Conservation (phyloP, 2,797 vertebrate species). For the Cyprinella venusta region DNA sequence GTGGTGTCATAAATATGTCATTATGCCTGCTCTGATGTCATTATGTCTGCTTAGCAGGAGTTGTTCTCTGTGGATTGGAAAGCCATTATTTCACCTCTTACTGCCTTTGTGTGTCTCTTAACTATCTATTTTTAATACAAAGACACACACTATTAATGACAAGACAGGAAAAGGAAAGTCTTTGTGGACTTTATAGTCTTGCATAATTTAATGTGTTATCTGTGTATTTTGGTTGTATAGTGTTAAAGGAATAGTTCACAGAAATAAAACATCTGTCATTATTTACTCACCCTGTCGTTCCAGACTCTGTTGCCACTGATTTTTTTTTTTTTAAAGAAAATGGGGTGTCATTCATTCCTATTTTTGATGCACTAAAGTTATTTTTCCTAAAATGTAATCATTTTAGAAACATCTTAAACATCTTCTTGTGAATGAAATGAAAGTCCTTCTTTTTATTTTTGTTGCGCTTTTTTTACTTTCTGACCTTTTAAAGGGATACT, state of each 20-base stretch:
- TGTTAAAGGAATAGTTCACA: background rate
- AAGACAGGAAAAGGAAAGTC: background rate
- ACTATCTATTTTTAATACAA: conserved; percentile 1
- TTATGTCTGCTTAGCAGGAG: conserved; percentile 37
- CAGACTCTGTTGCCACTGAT: background rate
- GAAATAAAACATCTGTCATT: background rate
- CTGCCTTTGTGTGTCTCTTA: conserved; percentile 12
- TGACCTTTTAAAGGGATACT: background rate
- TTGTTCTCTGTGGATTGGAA: conserved; percentile 14
- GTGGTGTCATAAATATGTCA: conserved; percentile 37
- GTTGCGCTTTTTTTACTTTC: background rate
- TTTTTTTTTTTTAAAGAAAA: background rate
- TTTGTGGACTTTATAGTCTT: background rate
- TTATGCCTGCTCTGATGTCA: conserved; percentile 35
- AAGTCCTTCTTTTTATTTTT: background rate
- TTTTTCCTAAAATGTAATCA: background rate
- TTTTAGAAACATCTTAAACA: background rate
- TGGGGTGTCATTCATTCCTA: background rate
- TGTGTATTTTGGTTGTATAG: background rate
- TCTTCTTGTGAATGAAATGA: background rate
- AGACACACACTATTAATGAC: background rate
- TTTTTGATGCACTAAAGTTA: background rate
- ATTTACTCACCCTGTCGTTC: background rate
- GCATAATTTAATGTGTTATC: background rate
- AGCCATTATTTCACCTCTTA: conserved; percentile 3